Evolutionary conservation across 2,797 vertebrate species (phyloP), one percentile per base, ranked within the genome.

Genomic region (Ispidina lecontei): DNA sequence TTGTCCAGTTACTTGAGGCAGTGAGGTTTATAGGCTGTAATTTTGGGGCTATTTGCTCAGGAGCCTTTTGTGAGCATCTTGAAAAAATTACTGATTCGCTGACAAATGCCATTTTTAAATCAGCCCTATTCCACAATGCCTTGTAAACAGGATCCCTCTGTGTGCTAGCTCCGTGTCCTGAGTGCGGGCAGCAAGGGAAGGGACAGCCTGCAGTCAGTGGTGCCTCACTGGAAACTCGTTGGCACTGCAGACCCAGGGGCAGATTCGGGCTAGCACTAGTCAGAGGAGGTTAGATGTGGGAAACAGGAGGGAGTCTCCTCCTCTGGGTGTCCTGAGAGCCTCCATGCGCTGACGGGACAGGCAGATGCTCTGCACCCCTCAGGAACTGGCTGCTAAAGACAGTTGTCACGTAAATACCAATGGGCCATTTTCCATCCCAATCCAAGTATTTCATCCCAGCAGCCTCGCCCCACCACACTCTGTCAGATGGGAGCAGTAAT

Each of bases 21-120:
- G 81, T 60, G 81, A 94, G 89, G 90, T 94, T 96, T 96, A 94
- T 58, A 94, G 81, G 91, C 31, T 84, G 73, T 85, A 91, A 91
- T 95, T 95, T 94, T 73, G 0, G 52, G 70, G 41, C 39, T 96
- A 55, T 96, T 95, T 94, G 90, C 52, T 93, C 75, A 88, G 73
- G 47, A 91, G 28, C 23, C 14, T 68, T 80, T 35, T 63, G 46
- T 33, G 62, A 91, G 33, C 80, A 68, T 91, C 81, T 91, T 93
- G 89, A 78, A 93, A 88, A 90, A 93, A 93, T 91, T 71, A 87
- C 62, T 54, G 49, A 64, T 91, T 90, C 0, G 33, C 88, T 90
- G 94, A 93, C 79, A 81, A 90, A 90, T 73, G 43, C 11, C 70
- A 54, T 94, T 96, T 96, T 94, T 12, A 90, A 94, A 91, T 91